A percentile compares a stretch with the other conserved stretches of the same genome.
These are phyloP conservation scores for Actinia tenebrosa DNA, from an alignment of 64 coral and sea anemone species.

Conservation along the genomic window DNA sequence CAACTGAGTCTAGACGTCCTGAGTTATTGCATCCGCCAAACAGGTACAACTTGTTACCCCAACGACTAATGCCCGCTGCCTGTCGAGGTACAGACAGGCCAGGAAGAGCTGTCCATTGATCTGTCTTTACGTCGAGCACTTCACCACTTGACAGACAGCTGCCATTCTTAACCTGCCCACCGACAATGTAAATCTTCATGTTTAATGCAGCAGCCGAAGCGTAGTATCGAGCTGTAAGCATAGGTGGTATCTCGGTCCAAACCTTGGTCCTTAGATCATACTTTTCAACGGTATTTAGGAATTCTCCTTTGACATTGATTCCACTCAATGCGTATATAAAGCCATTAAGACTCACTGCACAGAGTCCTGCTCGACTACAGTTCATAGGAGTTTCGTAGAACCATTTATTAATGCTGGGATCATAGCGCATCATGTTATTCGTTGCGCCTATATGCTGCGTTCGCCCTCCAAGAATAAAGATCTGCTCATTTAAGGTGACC, in stretches of 20 bases:
- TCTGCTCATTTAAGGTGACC: slow-evolving; percentile 45
- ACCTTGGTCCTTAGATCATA: slow-evolving; percentile 29
- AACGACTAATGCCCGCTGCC: slow-evolving; percentile 20
- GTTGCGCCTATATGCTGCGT: slow-evolving; percentile 22
- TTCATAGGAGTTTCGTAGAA: slow-evolving; percentile 47
- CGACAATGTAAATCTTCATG: slow-evolving; percentile 57
- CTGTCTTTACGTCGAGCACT: slow-evolving; percentile 23
- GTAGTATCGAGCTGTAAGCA: slow-evolving; percentile 31
- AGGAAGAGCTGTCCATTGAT: slow-evolving; percentile 44
- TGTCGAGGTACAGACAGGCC: slow-evolving; percentile 41
- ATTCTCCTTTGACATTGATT: slow-evolving; percentile 39
- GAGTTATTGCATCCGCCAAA: slow-evolving; percentile 64
- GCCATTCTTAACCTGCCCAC: slow-evolving; percentile 39
- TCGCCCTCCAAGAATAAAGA: slow-evolving; percentile 54
- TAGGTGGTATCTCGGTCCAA: slow-evolving; percentile 26
- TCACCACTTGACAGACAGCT: slow-evolving; percentile 43
- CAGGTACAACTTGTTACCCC: slow-evolving; percentile 39
- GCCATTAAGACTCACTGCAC: slow-evolving; percentile 15
- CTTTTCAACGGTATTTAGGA: slow-evolving; percentile 47
- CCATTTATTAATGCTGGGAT: slow-evolving; percentile 51
- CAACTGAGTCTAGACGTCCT: slow-evolving; percentile 35
- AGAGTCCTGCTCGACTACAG: slow-evolving; percentile 35
- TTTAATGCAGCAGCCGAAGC: slow-evolving; percentile 34
- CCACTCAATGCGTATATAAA: slow-evolving; percentile 42
- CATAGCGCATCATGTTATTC: slow-evolving; percentile 51